Evolutionary conservation across 2,888 invertebrate genomes (phyloP).

Genomic region (Drosophila histrio): DNA sequence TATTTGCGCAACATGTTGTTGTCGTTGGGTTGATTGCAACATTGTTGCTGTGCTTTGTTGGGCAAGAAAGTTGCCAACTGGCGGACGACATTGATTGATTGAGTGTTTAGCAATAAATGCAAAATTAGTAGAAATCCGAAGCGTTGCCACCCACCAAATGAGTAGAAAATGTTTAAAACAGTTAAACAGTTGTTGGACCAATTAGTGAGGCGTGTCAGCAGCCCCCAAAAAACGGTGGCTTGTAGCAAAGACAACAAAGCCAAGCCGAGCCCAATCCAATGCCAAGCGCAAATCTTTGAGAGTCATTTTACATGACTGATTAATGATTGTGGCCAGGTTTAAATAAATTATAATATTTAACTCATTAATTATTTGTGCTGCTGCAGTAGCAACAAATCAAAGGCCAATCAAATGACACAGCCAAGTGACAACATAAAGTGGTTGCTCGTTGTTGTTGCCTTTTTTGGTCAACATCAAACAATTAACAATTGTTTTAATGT

Average conservation of each 20-base stretch:
- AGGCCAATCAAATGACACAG: slow-evolving; percentile 71
- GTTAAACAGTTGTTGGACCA: slow-evolving; percentile 52
- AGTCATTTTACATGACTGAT: slow-evolving; percentile 64
- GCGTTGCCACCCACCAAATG: slow-evolving; percentile 71
- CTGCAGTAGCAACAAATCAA: slow-evolving; percentile 66
- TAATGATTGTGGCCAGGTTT: slow-evolving; percentile 72
- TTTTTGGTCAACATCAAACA: slow-evolving; percentile 64
- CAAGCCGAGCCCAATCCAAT: slow-evolving; percentile 41
- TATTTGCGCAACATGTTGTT: slow-evolving; percentile 50
- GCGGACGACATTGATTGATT: slow-evolving; percentile 74
- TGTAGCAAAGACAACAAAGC: slow-evolving; percentile 36
- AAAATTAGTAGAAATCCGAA: slow-evolving; percentile 59
- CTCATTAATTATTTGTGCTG: slow-evolving; percentile 73
- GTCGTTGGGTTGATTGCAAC: slow-evolving; percentile 44
- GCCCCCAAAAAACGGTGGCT: slow-evolving; percentile 63
- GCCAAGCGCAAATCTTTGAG: slow-evolving; percentile 45
- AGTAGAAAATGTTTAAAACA: slow-evolving; percentile 15
- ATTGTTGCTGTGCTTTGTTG: slow-evolving; percentile 20
- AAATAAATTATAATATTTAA: slow-evolving; percentile 76
- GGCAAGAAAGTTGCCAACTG: slow-evolving; percentile 16
- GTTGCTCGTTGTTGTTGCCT: slow-evolving; percentile 48
- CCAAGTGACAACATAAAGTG: slow-evolving; percentile 55
- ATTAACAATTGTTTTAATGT: slow-evolving; percentile 68
- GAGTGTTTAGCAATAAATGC: slow-evolving; percentile 74
- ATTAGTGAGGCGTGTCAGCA: slow-evolving; percentile 71